Evolutionary conservation across 64 coral and sea anemone species (phyloP), one percentile per base, ranked within the genome.

Genomic region (Actinia equina): DNA sequence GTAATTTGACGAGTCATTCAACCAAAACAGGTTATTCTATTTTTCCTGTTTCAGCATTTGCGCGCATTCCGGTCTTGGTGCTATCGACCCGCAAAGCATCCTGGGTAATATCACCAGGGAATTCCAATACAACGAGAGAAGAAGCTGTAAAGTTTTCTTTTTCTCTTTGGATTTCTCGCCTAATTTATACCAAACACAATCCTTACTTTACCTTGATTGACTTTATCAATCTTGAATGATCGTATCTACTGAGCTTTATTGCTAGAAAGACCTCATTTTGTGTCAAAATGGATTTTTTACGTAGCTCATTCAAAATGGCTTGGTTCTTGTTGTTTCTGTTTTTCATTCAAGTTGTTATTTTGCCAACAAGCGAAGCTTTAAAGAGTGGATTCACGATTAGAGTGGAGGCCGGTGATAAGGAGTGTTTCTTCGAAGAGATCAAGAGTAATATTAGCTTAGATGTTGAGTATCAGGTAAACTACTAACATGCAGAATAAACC

Each of bases 391-490:
- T 92, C 52, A 92, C 90, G 16, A 87, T 86, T 5, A 52, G 74
- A n/a, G 90, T 92, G 56, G 85, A 87, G 14, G 42, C 90, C 3
- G 90, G 90, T 30, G 62, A 62, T 78, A 63, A 59, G 25, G 86
- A 92, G 19, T 92, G 90, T 74, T 92, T 92, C 80, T 92, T 83
- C 62, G 90, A 92, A 7, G 71, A 86, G 6, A 70, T 92, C 14
- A 80, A 87, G 11, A 30, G 44, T 1, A 92, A 92, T 82, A 76
- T 54, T 52, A 87, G 84, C 37, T 77, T 92, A 59, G 90, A 92
- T 54, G 63, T 91, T 17, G 89, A 91, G 27, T 91, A 86, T 30
- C 89, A 91, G 85, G 89, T 91, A 45, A 90, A n/a, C n/a, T n/a
- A 69, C 15, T 17, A 15, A 60, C 18, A 18, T 60, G 18, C 15